phyloP scores from a whole-genome alignment of 2,888 invertebrate species.

The Drosophila nr. perissopoda region DNA sequence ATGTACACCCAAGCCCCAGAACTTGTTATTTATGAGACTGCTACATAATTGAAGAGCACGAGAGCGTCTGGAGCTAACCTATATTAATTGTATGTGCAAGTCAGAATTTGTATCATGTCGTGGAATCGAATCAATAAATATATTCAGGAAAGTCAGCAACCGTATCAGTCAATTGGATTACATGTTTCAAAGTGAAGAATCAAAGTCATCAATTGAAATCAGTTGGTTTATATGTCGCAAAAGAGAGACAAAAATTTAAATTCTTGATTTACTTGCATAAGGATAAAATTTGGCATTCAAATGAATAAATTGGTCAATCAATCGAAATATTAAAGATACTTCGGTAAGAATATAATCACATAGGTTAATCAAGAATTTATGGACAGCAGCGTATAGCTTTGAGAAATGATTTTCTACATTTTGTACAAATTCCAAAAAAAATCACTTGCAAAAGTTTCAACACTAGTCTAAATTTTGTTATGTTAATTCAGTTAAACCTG shows the following conservation, averaged over 20 bases:
- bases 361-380: neutral
- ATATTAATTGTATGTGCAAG: neutral
- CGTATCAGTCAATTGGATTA: neutral
- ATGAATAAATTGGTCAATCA: neutral
- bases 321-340: neutral
- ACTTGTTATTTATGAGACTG: neutral
- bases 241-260: neutral
- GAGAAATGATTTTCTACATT: neutral
- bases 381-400: neutral
- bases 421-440: conserved; percentile 5
- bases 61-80: neutral
- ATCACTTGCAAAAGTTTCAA: neutral
- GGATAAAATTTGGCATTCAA: neutral
- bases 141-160: neutral
- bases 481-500: conserved; percentile 23
- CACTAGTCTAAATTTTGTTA: conserved; percentile 13
- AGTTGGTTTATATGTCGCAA: neutral
- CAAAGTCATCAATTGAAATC: neutral
- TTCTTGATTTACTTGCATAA: neutral
- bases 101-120: neutral
- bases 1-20: conserved; percentile 7
- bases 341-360: neutral
- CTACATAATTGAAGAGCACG: neutral
- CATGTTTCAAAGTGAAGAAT: neutral
- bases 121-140: neutral